Evolutionary conservation across 2,797 vertebrate genomes (phyloP).

Genomic region (Trachurus trachurus): DNA sequence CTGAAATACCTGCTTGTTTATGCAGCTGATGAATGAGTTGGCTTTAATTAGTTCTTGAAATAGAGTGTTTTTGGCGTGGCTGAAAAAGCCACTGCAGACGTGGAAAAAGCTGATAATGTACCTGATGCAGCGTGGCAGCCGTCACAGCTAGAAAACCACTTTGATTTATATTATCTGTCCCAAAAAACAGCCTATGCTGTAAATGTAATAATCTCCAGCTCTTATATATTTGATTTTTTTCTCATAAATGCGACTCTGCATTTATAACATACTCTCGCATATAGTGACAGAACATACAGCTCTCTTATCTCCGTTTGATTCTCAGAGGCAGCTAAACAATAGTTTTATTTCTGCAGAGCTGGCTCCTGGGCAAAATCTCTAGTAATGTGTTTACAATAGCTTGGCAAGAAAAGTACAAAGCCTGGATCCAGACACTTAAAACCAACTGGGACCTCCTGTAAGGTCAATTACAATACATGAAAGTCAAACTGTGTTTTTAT

Average conservation of each 20-base stretch:
- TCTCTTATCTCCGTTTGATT: slow-evolving; percentile 39
- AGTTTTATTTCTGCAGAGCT: slow-evolving; percentile 34
- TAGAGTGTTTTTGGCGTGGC: slow-evolving; percentile 36
- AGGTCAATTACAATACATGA: slow-evolving; percentile 47
- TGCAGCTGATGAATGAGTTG: slow-evolving; percentile 73
- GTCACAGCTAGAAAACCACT: slow-evolving; percentile 9
- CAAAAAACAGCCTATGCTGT: slow-evolving; percentile 27
- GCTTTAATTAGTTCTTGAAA: slow-evolving; percentile 78
- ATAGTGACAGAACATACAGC: slow-evolving; percentile 3
- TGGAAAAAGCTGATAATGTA: slow-evolving; percentile 28
- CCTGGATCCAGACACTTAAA: slow-evolving; percentile 37
- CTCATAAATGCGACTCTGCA: neutral
- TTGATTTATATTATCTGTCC: slow-evolving; percentile 47
- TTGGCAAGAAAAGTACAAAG: slow-evolving; percentile 50
- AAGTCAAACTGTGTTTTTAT: slow-evolving; percentile 52
- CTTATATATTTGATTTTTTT: slow-evolving; percentile 23
- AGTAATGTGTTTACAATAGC: slow-evolving; percentile 59
- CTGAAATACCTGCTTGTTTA: slow-evolving; percentile 67
- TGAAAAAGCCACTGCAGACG: slow-evolving; percentile 17
- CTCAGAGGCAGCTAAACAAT: slow-evolving; percentile 33
- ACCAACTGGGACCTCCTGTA: slow-evolving; percentile 32
- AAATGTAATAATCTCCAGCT: slow-evolving; percentile 30
- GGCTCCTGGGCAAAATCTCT: slow-evolving; percentile 41
- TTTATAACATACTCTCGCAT: slow-evolving; percentile 20
- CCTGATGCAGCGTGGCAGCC: slow-evolving; percentile 16